Base-by-base conservation (phyloP, 2,888 invertebrate species). In the Diaprepes abbreviatus region DNA sequence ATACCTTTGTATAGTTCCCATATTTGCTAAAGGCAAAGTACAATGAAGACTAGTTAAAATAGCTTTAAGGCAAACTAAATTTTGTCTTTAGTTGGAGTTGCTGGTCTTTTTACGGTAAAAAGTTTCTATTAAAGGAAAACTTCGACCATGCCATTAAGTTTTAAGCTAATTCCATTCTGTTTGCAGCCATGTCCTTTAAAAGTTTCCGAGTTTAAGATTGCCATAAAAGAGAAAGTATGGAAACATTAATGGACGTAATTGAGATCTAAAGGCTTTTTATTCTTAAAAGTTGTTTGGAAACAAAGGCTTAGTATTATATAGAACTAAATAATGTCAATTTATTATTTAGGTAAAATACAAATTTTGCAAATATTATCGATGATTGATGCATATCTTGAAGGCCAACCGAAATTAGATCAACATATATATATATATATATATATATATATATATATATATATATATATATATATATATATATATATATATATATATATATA, bases 71-170 rank as follows among this genome's bases (percentile, higher is more conserved):
- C 45, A 65, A 65, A 65, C 64, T 65, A 45, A 65, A 65, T 55
- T 57, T 55, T 9, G 33, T 24, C 31, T 16, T 35, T 19, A 55
- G 14, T 55, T 45, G 10, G 33, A 65, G 64, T 45, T 33, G 45
- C 33, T 65, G 64, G 45, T 33, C 55, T 43, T 55, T 64, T 65
- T 48, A 19, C 64, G 28, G 55, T 21, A 43, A 5, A 52, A 52
- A 60, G 60, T 38, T 63, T 63, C 52, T 63, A 54, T 65, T 65
- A 65, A 60, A 64, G 43, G 38, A 54, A 40, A 54, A 64, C 54
- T 54, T 54, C 36, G 31, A 38, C 64, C 36, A 35, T 19, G 54
- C 40, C 33, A 43, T 40, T 31, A 50, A 48, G 55, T 65, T 57
- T 45, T 35, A 54, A 43, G 45, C 35, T 65, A 43, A 65, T 57